Percentiles rank a stretch among this genome's conserved stretches.
These are phyloP conservation scores for Zophobas atratus DNA, from an alignment of 1,140 invertebrate species.

Conservation along the genomic window DNA sequence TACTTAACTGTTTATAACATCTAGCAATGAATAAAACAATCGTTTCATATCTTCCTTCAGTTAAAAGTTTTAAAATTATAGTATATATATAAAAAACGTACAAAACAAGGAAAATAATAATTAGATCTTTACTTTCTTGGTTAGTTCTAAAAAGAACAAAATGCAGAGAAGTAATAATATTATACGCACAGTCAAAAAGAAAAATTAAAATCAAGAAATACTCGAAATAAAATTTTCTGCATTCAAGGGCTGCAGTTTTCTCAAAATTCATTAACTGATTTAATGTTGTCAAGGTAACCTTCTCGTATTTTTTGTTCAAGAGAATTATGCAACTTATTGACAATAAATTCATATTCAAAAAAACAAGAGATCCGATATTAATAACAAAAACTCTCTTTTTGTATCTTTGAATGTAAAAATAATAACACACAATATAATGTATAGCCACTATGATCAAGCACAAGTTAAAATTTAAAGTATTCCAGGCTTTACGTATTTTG, in stretches of 20 bases:
- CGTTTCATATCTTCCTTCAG: too few species aligned
- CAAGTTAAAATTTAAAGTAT: not conserved
- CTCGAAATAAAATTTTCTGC: not conserved
- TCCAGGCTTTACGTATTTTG: not conserved
- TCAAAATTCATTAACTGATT: not conserved
- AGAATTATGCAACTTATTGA: not conserved
- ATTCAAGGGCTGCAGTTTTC: not conserved
- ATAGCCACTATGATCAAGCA: not conserved
- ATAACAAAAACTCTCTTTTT: not conserved
- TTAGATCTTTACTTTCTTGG: too few species aligned
- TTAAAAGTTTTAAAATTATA: too few species aligned
- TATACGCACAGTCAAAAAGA: not conserved
- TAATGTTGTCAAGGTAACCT: not conserved
- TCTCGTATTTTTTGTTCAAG: conserved; percentile 1
- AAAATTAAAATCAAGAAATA: not conserved
- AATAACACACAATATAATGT: not conserved
- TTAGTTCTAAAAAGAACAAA: not conserved
- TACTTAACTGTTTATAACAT: too few species aligned
- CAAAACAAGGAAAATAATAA: too few species aligned
- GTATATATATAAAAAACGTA: too few species aligned
- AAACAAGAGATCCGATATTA: not conserved
- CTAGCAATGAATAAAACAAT: too few species aligned
- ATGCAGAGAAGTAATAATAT: not conserved
- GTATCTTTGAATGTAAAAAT: not conserved
- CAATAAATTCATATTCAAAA: not conserved